A percentile compares a stretch with the other conserved stretches of the same genome.
Conservation (phyloP, 2,888 invertebrate genomes). For the Teleogryllus oceanicus region DNA sequence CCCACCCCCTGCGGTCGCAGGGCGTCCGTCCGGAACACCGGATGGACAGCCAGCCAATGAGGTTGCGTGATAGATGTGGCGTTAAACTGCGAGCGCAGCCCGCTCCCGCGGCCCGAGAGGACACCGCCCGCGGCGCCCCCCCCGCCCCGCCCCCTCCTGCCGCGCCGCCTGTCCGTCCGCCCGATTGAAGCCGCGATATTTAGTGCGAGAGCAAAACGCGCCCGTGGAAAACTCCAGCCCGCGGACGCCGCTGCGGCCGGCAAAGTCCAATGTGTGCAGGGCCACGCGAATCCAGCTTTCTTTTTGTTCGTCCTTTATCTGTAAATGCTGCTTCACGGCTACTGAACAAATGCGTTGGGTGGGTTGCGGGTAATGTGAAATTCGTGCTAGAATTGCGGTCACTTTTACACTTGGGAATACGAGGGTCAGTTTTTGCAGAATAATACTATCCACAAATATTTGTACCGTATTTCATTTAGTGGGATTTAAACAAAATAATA, state of each 20-base stretch:
- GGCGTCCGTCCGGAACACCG: conserved; percentile 9
- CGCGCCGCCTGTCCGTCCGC: background rate
- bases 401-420: too few species aligned
- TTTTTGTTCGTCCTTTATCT: too few species aligned
- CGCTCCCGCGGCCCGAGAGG: background rate
- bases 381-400: too few species aligned
- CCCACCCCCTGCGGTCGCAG: background rate
- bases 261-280: background rate
- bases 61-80: conserved; percentile 11
- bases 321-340: too few species aligned
- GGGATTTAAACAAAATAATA: too few species aligned
- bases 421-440: too few species aligned
- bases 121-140: background rate
- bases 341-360: too few species aligned
- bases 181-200: background rate
- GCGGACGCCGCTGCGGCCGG: background rate
- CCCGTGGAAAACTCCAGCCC: too few species aligned
- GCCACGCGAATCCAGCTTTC: background rate
- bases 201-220: too few species aligned
- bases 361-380: too few species aligned
- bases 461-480: too few species aligned
- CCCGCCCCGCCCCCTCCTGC: background rate
- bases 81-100: conserved; percentile 1
- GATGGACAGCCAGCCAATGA: conserved; percentile 1
- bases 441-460: too few species aligned